Conservation (phyloP, 2,797 vertebrate genomes). For the Tokudaia tokunoshimensis region DNA sequence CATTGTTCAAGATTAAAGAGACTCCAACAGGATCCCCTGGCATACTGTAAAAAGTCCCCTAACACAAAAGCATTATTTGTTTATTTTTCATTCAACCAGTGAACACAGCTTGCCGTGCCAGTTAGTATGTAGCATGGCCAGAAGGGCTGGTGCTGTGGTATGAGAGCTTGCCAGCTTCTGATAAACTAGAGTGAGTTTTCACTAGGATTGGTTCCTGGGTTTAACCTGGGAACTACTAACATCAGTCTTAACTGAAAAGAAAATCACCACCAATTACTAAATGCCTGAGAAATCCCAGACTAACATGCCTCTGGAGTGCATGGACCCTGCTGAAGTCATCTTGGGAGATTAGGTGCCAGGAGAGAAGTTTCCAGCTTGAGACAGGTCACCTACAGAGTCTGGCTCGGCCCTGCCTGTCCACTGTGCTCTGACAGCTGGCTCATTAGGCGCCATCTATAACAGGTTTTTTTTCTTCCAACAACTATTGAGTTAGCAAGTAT, state of each 20-base stretch:
- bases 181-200: slow-evolving; percentile 29
- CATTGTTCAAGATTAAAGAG: slow-evolving; percentile 87
- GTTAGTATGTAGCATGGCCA: slow-evolving; percentile 52
- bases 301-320: neutral
- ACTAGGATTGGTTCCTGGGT: neutral
- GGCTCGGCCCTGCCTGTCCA: neutral
- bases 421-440: neutral
- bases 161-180: slow-evolving; percentile 53
- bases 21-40: slow-evolving; percentile 84
- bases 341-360: neutral
- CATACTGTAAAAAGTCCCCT: slow-evolving; percentile 82
- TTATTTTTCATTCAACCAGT: slow-evolving; percentile 74
- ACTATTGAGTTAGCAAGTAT: neutral
- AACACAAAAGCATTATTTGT: slow-evolving; percentile 77
- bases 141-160: neutral
- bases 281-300: neutral
- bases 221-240: slow-evolving; percentile 15
- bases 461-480: neutral
- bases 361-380: neutral
- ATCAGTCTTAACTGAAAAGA: slow-evolving; percentile 58
- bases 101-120: slow-evolving; percentile 71
- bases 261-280: neutral
- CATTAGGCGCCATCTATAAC: neutral
- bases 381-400: neutral
- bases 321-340: neutral